phyloP scores from a whole-genome alignment of 2,888 invertebrate genomes.

The Idaea biselata region DNA sequence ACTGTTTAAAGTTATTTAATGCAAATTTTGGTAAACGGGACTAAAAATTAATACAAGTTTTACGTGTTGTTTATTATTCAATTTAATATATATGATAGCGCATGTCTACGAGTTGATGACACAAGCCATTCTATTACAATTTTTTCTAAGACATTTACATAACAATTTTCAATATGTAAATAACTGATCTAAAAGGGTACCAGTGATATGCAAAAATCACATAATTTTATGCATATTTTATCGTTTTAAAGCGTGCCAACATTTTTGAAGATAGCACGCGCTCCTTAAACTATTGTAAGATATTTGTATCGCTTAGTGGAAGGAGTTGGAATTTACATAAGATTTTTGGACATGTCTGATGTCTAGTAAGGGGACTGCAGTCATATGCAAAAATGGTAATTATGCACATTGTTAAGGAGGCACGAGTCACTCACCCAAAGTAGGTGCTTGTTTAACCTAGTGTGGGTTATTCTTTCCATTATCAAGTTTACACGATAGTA shows the following conservation, averaged over 20 bases:
- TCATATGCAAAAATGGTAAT: constrained; percentile 6
- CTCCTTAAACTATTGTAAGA: background rate
- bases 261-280: background rate
- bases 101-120: background rate
- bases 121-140: background rate
- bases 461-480: background rate
- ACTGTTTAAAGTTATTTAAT: background rate
- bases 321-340: background rate
- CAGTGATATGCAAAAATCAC: background rate
- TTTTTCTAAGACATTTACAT: background rate
- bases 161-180: constrained; percentile 1
- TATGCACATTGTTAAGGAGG: background rate
- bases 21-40: background rate
- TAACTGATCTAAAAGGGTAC: background rate
- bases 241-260: constrained; percentile 1
- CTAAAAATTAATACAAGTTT: background rate
- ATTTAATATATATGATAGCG: background rate
- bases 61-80: background rate
- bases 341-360: constrained; percentile 2
- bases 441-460: background rate
- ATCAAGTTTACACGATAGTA: background rate
- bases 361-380: constrained; percentile 7
- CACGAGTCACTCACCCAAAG: background rate
- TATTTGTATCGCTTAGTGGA: background rate
- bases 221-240: background rate